These are phyloP conservation scores for Euschistus heros DNA, from an alignment of 1,140 invertebrate genomes.

Conservation along the genomic window DNA sequence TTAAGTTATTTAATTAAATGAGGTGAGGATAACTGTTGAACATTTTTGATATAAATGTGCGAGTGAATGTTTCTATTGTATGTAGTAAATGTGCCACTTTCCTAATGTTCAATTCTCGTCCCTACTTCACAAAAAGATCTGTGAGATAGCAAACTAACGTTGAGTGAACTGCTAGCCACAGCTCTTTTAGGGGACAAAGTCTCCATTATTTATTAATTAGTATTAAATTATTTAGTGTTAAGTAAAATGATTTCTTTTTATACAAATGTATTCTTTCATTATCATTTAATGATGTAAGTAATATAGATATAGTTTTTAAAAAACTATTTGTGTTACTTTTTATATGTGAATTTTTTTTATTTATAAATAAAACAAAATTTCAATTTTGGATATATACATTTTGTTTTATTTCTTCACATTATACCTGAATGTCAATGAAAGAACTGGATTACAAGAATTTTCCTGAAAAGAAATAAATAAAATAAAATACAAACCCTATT, in stretches of 20 bases:
- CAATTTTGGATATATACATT: conserved; percentile 2
- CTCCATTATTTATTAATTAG: conserved; percentile 20
- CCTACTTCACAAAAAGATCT: conserved; percentile 22
- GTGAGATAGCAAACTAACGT: conserved; percentile 9
- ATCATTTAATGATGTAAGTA: conserved; percentile 14
- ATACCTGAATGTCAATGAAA: too few relatives aligned
- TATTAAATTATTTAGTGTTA: conserved; percentile 19
- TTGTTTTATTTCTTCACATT: too few relatives aligned
- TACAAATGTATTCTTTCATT: conserved; percentile 16
- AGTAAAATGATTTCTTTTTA: conserved; percentile 2
- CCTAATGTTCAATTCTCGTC: conserved; percentile 27
- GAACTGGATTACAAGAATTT: too few relatives aligned
- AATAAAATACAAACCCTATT: too few relatives aligned
- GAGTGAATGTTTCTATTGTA: conserved; percentile 18
- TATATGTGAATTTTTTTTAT: conserved; percentile 14
- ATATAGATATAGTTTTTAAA: conserved; percentile 10
- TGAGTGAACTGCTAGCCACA: neutral
- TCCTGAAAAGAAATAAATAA: too few relatives aligned
- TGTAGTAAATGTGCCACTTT: conserved; percentile 13
- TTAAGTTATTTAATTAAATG: conserved; percentile 18
- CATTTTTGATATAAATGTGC: neutral
- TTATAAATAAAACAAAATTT: conserved; percentile 13
- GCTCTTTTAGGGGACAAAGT: conserved; percentile 5
- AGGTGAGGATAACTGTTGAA: conserved; percentile 28
- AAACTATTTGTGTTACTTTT: conserved; percentile 13